phyloP scores from a whole-genome alignment of 1,140 invertebrate genomes.

The Phenacoccus solenopsis region DNA sequence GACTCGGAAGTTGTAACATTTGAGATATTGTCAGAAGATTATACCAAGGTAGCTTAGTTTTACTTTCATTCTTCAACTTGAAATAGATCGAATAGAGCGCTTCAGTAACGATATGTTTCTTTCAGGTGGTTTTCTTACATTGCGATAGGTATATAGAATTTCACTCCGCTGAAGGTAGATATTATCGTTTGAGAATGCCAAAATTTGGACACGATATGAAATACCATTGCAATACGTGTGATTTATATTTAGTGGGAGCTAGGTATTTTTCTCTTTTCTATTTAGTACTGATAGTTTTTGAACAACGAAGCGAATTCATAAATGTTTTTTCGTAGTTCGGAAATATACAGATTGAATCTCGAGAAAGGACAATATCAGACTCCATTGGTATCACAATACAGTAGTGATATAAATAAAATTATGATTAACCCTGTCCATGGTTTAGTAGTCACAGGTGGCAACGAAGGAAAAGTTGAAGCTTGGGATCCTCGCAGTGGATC shows the following conservation, averaged over 20 bases:
- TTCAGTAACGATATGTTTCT: constrained; percentile 18
- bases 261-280: constrained; percentile 43
- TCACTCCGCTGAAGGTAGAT: constrained; percentile 81
- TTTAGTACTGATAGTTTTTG: constrained; percentile 12
- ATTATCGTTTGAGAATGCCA: constrained; percentile 83
- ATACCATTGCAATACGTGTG: constrained; percentile 80
- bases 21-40: constrained; percentile 78
- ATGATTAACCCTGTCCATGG: constrained; percentile 81
- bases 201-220: constrained; percentile 89
- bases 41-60: constrained; percentile 54
- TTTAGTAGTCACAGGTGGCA: constrained; percentile 75
- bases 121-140: constrained; percentile 62
- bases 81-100: neutral
- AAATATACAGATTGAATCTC: constrained; percentile 90
- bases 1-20: constrained; percentile 89
- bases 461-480: constrained; percentile 83
- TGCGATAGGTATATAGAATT: constrained; percentile 88
- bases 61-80: neutral
- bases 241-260: constrained; percentile 81
- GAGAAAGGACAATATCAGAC: constrained; percentile 88
- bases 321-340: constrained; percentile 43
- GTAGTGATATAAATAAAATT: constrained; percentile 69
- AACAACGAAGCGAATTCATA: no score
- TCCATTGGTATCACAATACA: constrained; percentile 55
- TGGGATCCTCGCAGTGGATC: constrained; percentile 81